Base-by-base conservation (phyloP, 2,113 vertebrate species). In the Paedocypris sp. region DNA sequence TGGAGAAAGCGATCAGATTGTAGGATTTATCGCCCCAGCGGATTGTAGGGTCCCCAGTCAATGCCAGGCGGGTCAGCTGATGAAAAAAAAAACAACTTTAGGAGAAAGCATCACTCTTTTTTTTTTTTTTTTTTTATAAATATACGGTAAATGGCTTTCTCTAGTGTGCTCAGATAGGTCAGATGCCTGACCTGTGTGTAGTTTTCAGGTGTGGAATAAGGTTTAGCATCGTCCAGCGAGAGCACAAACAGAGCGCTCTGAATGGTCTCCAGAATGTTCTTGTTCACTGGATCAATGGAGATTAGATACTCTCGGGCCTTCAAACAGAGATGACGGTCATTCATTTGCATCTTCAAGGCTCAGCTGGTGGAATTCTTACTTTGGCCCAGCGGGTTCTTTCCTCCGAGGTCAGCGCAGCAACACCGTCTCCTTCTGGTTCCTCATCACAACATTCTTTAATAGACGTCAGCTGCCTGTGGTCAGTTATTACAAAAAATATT, bases 1-100 rank as follows among this genome's bases (percentile, higher is more conserved):
- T 88, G 39, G 89, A 70, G 61, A 88, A 99, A 48, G 74, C 69
- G 10, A 98, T 52, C 2, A 68, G 65, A 13, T 87, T 93, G 79
- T 94, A 99, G 6, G 95, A 93, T 77, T 99, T 99, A 78, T 99
- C 95, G 31, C 95, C 95, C 94, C 95, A 98, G 73, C 92, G 91
- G 18, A 83, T 45, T 4, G 84, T 85, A 0, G 91, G 89, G 72
- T 98, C 76, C 32, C 95, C 95, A 15, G 4, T 11, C 1, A 98
- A 66, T 1, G 79, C 60, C 68, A 82, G 56, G 48, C 32, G 13
- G 1, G 78, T 79, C 13, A 90, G 0, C 93, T 98, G 76, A 76
- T 29, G 12, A 72, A 54, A 59, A 76, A 45, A 35, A 15, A 72
- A 60, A 56, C 77, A n/a, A 35, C 15, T n/a, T 26, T 23, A 12